Percentiles rank a stretch among this genome's conserved stretches.
phyloP scores from a whole-genome alignment of 1,140 invertebrate genomes.

The Psix sp. region DNA sequence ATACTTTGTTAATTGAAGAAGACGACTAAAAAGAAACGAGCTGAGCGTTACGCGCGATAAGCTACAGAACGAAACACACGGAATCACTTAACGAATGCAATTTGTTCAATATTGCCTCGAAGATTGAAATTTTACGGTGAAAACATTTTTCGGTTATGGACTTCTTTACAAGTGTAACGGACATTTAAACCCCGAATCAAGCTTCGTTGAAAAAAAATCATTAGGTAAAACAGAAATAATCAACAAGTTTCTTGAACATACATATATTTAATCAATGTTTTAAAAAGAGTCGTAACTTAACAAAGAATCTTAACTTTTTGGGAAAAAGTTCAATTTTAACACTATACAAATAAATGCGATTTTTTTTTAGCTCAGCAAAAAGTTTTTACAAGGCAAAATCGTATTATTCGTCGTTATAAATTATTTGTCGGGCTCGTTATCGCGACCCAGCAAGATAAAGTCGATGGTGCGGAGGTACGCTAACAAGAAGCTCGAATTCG shows the following conservation, averaged over 20 bases:
- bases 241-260: too few relatives aligned
- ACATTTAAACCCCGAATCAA: too few relatives aligned
- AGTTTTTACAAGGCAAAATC: constrained; percentile 43
- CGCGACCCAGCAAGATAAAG: constrained; percentile 49
- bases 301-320: too few relatives aligned
- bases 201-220: too few relatives aligned
- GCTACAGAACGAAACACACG: constrained; percentile 36
- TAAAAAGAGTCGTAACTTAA: too few relatives aligned
- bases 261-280: too few relatives aligned
- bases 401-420: constrained; percentile 57
- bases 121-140: constrained; percentile 37
- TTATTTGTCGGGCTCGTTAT: constrained; percentile 60
- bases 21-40: constrained; percentile 25
- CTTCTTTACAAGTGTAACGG: too few relatives aligned
- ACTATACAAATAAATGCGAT: too few relatives aligned
- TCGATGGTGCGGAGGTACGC: constrained; percentile 46
- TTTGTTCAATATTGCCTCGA: constrained; percentile 45
- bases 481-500: constrained; percentile 61
- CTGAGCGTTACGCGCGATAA: constrained; percentile 28
- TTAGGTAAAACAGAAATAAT: too few relatives aligned
- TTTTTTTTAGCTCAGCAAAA: constrained; percentile 51
- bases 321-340: too few relatives aligned
- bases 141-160: neutral
- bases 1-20: constrained; percentile 57
- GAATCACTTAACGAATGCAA: constrained; percentile 42